A percentile compares a stretch with the other conserved stretches of the same genome.
These are phyloP conservation scores for Acanthis flammea DNA, from an alignment of 2,797 vertebrate genomes.

Conservation along the genomic window DNA sequence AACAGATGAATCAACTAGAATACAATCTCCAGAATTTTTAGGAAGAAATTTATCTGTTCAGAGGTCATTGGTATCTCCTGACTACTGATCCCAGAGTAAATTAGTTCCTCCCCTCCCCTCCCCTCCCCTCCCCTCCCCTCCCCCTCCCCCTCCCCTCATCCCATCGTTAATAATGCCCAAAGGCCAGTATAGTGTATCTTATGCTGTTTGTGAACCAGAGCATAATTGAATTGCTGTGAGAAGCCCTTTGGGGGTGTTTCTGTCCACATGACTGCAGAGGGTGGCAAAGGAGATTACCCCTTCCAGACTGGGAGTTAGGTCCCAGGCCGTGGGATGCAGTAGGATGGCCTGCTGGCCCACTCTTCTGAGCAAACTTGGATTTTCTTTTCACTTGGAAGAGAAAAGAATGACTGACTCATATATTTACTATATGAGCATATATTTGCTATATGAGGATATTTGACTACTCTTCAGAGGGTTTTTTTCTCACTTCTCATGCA, in stretches of 20 bases:
- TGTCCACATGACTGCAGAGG: background rate
- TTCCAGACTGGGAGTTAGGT: background rate
- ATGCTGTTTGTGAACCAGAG: background rate
- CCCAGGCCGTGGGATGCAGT: background rate
- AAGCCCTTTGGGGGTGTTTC: background rate
- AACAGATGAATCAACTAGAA: background rate
- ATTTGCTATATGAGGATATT: background rate
- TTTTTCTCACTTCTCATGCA: background rate
- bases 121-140: too few relatives aligned
- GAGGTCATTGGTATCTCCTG: background rate
- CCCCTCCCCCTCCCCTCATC: too few relatives aligned
- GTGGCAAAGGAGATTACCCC: background rate
- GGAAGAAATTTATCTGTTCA: background rate
- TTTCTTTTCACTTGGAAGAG: background rate
- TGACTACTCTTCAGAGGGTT: background rate
- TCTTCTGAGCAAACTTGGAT: background rate
- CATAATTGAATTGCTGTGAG: background rate
- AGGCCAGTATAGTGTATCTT: background rate
- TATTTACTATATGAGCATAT: background rate
- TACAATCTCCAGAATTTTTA: background rate
- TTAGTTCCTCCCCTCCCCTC: background rate
- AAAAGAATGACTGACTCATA: background rate
- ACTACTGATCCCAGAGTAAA: too few relatives aligned
- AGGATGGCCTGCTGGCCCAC: background rate
- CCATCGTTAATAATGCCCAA: background rate